Evolutionary conservation across 2,113 vertebrate genomes (phyloP).

Genomic region (Istiophorus platypterus): DNA sequence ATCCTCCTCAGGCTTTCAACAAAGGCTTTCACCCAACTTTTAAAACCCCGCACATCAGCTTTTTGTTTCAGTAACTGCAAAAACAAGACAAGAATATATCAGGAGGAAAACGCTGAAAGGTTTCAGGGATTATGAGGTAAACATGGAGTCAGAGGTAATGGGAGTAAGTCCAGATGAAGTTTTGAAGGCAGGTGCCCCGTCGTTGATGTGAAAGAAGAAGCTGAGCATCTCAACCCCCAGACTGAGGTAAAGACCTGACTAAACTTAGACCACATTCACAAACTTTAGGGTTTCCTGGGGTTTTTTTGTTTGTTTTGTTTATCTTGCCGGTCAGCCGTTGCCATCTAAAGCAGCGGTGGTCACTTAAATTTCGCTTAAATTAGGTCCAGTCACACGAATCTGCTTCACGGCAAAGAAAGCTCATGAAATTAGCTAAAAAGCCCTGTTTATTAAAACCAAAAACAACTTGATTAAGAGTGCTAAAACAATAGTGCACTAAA

Average conservation of each 20-base stretch:
- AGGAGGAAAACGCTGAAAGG: neutral
- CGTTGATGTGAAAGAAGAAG: neutral
- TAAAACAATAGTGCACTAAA: too few relatives aligned
- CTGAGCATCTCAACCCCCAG: neutral
- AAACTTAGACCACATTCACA: neutral
- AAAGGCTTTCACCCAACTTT: neutral
- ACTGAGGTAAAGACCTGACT: neutral
- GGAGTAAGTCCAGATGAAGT: neutral
- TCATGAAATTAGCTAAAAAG: neutral
- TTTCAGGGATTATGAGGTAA: neutral
- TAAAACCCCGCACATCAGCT: neutral
- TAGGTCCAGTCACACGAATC: neutral
- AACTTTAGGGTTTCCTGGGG: too few relatives aligned
- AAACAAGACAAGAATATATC: neutral
- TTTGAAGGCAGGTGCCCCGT: neutral
- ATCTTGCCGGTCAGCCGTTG: neutral
- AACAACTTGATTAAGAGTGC: neutral
- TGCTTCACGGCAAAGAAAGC: neutral
- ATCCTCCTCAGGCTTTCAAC: neutral
- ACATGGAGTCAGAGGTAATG: conserved; percentile 7
- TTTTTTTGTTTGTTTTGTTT: too few relatives aligned
- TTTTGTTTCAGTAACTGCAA: neutral
- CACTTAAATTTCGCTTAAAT: neutral
- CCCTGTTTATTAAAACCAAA: neutral
- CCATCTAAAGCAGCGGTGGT: neutral